Conservation (phyloP, 1,140 invertebrate species). For the Sitobion miscanthi region DNA sequence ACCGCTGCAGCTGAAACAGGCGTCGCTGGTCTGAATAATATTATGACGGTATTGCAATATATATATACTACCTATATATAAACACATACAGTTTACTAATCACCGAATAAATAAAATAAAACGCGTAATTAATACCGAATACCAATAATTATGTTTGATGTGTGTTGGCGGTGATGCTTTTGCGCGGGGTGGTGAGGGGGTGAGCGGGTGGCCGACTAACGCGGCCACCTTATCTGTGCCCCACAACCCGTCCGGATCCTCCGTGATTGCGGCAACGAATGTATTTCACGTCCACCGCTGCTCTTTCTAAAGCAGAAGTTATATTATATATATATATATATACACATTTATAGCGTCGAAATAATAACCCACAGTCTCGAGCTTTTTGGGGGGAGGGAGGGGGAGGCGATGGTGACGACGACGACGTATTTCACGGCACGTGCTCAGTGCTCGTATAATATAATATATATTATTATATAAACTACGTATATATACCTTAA, state of each 20-base stretch:
- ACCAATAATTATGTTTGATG: background rate
- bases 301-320: background rate
- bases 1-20: background rate
- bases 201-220: background rate
- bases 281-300: background rate
- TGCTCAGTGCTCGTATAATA: background rate
- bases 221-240: background rate
- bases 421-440: constrained; percentile 28
- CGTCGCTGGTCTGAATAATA: background rate
- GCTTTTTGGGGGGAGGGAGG: background rate
- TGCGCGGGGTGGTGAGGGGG: too few species aligned
- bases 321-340: background rate
- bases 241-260: background rate
- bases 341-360: background rate
- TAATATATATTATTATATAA: background rate
- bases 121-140: background rate
- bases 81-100: background rate
- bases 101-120: constrained; percentile 7
- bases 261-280: background rate
- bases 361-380: background rate
- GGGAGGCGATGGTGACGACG: background rate
- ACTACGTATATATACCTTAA: background rate
- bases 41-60: background rate
- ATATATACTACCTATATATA: background rate
- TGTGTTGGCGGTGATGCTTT: background rate